These are phyloP conservation scores for Drosophila parvula DNA, from an alignment of 1,140 invertebrate species.

Conservation along the genomic window DNA sequence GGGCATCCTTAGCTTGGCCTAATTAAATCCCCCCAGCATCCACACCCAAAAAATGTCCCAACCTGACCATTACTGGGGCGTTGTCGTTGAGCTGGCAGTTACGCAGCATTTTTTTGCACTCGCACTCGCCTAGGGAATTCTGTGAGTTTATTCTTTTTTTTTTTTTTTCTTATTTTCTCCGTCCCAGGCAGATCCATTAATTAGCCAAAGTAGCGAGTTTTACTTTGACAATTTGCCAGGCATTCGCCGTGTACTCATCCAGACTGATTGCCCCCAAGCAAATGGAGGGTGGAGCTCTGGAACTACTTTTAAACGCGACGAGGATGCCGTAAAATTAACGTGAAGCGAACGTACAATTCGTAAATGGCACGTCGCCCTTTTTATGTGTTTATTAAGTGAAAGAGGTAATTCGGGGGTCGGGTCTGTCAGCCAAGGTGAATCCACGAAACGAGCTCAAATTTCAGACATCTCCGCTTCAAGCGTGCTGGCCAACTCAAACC, in stretches of 20 bases:
- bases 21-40: slow-evolving; percentile 57
- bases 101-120: slow-evolving; percentile 34
- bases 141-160: too few relatives aligned
- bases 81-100: slow-evolving; percentile 25
- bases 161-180: not conserved
- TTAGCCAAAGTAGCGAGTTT: slow-evolving; percentile 64
- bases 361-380: slow-evolving; percentile 22
- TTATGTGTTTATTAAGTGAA: slow-evolving; percentile 46
- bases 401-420: slow-evolving; percentile 22
- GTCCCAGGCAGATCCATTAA: slow-evolving; percentile 57
- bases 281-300: slow-evolving; percentile 16
- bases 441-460: not conserved
- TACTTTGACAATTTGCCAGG: slow-evolving; percentile 54
- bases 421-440: not conserved
- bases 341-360: slow-evolving; percentile 12
- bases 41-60: slow-evolving; percentile 9
- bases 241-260: slow-evolving; percentile 24
- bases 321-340: slow-evolving; percentile 31
- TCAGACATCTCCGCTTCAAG: slow-evolving; percentile 2
- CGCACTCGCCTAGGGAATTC: slow-evolving; percentile 37
- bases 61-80: slow-evolving; percentile 63
- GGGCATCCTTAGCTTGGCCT: slow-evolving; percentile 49
- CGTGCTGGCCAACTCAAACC: slow-evolving; percentile 58
- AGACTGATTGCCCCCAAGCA: slow-evolving; percentile 27
- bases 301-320: slow-evolving; percentile 42